These are phyloP conservation scores for Napeogenes sylphis DNA, from an alignment of 2,888 invertebrate species.

Conservation along the genomic window DNA sequence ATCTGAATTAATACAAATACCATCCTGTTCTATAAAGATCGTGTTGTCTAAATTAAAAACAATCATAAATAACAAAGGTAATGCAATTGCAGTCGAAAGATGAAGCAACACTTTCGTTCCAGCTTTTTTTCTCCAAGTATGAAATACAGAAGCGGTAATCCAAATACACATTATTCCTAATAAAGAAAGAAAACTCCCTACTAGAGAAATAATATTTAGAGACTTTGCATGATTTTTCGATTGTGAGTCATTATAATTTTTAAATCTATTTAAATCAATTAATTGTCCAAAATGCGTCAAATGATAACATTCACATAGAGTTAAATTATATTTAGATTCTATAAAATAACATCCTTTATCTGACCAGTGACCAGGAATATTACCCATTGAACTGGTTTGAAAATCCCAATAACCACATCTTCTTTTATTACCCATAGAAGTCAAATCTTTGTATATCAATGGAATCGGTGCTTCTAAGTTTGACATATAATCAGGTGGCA, in stretches of 20 bases:
- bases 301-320: conserved; percentile 74
- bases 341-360: conserved; percentile 70
- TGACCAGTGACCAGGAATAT: conserved; percentile 72
- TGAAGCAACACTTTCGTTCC: conserved; percentile 82
- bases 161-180: conserved; percentile 77
- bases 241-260: conserved; percentile 30
- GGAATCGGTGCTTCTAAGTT: conserved; percentile 76
- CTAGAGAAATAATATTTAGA: conserved; percentile 76
- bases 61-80: conserved; percentile 74
- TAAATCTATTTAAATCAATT: conserved; percentile 47
- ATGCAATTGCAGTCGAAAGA: conserved; percentile 78
- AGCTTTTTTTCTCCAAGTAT: conserved; percentile 79
- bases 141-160: conserved; percentile 76
- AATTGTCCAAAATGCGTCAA: conserved; percentile 80
- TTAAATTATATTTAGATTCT: conserved; percentile 44
- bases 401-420: conserved; percentile 80
- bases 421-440: conserved; percentile 35
- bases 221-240: conserved; percentile 54
- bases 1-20: conserved; percentile 40
- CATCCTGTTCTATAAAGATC: conserved; percentile 47
- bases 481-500: conserved; percentile 78
- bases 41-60: conserved; percentile 55
- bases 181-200: conserved; percentile 79
- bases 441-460: conserved; percentile 63
- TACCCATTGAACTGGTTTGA: conserved; percentile 37